Conservation (phyloP, 2,113 vertebrate species). For the Apistogramma diplotaenia region DNA sequence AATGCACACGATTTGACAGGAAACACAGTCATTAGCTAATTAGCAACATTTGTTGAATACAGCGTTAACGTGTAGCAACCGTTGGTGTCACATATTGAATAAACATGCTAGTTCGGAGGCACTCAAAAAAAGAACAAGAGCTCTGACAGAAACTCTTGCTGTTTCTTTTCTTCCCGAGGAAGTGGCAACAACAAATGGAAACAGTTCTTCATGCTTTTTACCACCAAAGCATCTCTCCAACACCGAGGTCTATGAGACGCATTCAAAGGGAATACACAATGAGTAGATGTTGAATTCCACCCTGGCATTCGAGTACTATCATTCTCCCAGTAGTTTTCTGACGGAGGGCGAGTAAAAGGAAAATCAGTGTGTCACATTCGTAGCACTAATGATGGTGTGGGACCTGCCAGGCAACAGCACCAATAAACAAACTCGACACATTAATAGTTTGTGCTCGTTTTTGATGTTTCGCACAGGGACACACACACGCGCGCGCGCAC, state of each 20-base stretch:
- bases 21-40: slow-evolving; percentile 68
- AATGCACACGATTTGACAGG: slow-evolving; percentile 54
- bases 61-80: slow-evolving; percentile 39
- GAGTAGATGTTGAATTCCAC: slow-evolving; percentile 26
- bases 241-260: slow-evolving; percentile 25
- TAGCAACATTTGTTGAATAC: slow-evolving; percentile 65
- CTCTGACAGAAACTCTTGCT: slow-evolving; percentile 16
- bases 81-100: slow-evolving; percentile 44
- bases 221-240: slow-evolving; percentile 7
- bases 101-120: slow-evolving; percentile 44
- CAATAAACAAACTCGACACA: slow-evolving; percentile 36
- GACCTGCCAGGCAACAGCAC: slow-evolving; percentile 18
- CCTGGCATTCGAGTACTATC: slow-evolving; percentile 1
- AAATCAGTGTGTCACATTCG: slow-evolving; percentile 6
- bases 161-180: slow-evolving; percentile 9
- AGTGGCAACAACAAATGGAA: slow-evolving; percentile 41
- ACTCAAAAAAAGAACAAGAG: slow-evolving; percentile 21
- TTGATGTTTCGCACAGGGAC: slow-evolving; percentile 26
- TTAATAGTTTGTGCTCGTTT: slow-evolving; percentile 24
- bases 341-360: not conserved
- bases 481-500: too few relatives aligned
- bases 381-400: slow-evolving; percentile 26
- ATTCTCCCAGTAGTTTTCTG: slow-evolving; percentile 24
- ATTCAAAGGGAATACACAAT: slow-evolving; percentile 56
- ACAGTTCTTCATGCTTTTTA: slow-evolving; percentile 1